Base-by-base conservation (phyloP, 2,113 vertebrate genomes). In the Chroicocephalus ridibundus region DNA sequence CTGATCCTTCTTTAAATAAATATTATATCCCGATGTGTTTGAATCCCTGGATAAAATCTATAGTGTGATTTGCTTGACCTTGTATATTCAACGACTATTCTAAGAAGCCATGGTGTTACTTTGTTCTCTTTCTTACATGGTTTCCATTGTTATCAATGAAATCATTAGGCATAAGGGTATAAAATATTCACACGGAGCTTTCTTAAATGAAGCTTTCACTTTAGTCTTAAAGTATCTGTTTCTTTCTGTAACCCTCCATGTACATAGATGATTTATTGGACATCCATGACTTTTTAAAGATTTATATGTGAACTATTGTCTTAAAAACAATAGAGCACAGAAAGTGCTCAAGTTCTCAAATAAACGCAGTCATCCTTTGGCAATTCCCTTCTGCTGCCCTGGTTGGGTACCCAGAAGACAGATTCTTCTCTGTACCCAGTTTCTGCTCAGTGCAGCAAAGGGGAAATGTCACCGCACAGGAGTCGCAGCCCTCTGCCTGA, bases 381-480 rank as follows among this genome's bases (percentile, higher is more conserved):
- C 25, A 83, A 75, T 25, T 82, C n/a, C 31, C 12, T 77, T 92
- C 38, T 25, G 32, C 12, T 86, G 21, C 40, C n/a, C 8, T 47
- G 14, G 5, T 2, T 72, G 54, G 49, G 22, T 65, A 58, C 46
- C 11, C 65, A 76, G 47, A 76, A 75, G 11, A 64, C 4, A 61
- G 24, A 69, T 60, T 44, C 26, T 38, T 44, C 47, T 46, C 40
- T 31, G 8, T 29, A 47, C 8, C 3, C 40, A 61, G 10, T 19
- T 90, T 64, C 62, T 87, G 27, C 27, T 88, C 40, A 58, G 40
- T 13, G 27, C 10, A 82, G 29, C 12, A 66, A 72, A 78, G 40
- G 6, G 7, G 15, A 58, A 46, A 79, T 83, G 6, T 16, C 51
- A 55, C 54, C 19, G 9, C 0, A 0, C 10, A 5, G 14, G 31